Conservation (phyloP, 2,113 vertebrate genomes). For the Prinia subflava region DNA sequence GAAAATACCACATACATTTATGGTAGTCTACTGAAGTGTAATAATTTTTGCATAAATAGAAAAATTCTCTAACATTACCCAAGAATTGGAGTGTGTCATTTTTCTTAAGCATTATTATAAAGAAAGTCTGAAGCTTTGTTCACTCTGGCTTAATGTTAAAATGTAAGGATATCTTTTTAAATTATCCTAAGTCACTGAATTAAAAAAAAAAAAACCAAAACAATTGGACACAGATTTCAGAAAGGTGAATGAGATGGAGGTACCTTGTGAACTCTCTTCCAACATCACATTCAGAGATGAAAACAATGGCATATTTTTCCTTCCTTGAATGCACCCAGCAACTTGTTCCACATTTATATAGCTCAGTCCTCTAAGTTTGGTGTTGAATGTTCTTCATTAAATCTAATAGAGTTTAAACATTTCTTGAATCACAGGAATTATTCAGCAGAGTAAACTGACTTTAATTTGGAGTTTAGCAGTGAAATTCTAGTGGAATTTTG, state of each 20-base stretch:
- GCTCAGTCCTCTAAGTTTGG: not conserved
- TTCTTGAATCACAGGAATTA: not conserved
- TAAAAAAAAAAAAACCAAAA: not conserved
- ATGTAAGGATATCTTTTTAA: not conserved
- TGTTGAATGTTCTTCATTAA: not conserved
- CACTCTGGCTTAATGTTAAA: not conserved
- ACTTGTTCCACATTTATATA: not conserved
- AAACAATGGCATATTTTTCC: not conserved
- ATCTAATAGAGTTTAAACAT: not conserved
- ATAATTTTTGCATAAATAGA: not conserved
- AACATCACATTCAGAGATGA: not conserved
- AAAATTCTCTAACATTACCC: not conserved
- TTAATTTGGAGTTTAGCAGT: not conserved
- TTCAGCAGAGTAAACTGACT: not conserved
- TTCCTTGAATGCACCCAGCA: not conserved
- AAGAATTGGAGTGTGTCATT: not conserved
- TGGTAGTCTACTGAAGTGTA: not conserved
- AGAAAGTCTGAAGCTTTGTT: not conserved
- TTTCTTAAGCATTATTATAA: not conserved
- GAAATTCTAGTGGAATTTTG: not conserved
- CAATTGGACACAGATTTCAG: not conserved
- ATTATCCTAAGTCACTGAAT: not conserved
- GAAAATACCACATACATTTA: not conserved
- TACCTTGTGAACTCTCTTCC: not conserved
- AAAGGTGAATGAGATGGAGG: not conserved